Percentiles rank a stretch among this genome's conserved stretches.
Evolutionary conservation across 2,113 vertebrate species (phyloP).

Genomic region (Willisornis vidua): DNA sequence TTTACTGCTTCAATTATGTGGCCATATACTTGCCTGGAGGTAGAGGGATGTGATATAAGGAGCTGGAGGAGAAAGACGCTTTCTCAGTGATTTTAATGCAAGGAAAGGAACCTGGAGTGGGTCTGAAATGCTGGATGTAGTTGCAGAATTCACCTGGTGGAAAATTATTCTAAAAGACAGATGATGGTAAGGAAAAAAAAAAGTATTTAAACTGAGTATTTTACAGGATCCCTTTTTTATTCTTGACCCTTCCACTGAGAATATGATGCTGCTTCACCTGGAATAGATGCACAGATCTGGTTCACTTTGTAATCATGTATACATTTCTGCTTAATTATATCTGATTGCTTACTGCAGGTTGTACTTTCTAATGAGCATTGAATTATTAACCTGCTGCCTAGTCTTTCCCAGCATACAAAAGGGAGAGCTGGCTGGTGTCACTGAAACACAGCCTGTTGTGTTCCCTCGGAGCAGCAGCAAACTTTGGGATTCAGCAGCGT

Average conservation of each 20-base stretch:
- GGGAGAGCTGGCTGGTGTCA: constrained; percentile 8
- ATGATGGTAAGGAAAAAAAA: neutral
- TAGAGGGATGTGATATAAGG: neutral
- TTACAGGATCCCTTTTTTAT: neutral
- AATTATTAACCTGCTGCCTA: constrained; percentile 59
- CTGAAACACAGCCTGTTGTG: neutral
- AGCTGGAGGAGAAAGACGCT: neutral
- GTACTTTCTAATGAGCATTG: constrained; percentile 24
- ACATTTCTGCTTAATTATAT: constrained; percentile 14
- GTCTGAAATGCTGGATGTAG: neutral
- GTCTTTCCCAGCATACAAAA: neutral
- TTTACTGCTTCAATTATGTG: constrained; percentile 63
- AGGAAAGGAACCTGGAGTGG: neutral
- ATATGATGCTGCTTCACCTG: neutral
- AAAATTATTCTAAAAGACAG: neutral
- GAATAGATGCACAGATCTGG: neutral
- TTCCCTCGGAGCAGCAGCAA: constrained; percentile 18
- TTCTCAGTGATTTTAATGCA: neutral
- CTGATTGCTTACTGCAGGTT: constrained; percentile 26
- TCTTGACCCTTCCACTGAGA: neutral
- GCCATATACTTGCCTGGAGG: constrained; percentile 43
- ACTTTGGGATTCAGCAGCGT: constrained; percentile 32
- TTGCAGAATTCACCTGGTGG: neutral
- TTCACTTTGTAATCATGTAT: neutral
- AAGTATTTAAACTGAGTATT: neutral